A percentile compares a stretch with the other conserved stretches of the same genome.
Evolutionary conservation across 2,888 invertebrate genomes (phyloP).

Genomic region (Eutolmus rufibarbis): DNA sequence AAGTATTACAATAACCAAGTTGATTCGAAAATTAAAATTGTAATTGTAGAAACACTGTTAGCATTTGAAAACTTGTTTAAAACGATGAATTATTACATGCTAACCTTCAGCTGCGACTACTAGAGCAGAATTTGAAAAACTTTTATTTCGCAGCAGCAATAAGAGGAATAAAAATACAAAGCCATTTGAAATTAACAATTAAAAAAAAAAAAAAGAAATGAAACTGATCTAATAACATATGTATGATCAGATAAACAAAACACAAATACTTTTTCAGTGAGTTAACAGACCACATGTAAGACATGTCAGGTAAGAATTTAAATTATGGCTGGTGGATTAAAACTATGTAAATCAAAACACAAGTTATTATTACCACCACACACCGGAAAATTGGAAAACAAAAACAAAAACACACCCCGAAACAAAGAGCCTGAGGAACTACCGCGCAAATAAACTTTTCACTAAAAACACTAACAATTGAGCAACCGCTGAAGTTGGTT

Average conservation of each 20-base stretch:
- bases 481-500: background rate
- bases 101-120: too few species aligned
- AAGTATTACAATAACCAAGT: background rate
- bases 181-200: background rate
- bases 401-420: background rate
- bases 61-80: background rate
- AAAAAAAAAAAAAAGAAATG: background rate
- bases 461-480: background rate
- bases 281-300: background rate
- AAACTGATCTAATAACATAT: background rate
- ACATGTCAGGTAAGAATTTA: background rate
- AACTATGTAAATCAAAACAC: constrained; percentile 1
- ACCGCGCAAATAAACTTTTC: constrained; percentile 16
- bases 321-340: background rate
- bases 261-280: constrained; percentile 17
- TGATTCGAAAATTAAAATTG: too few species aligned
- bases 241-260: constrained; percentile 37
- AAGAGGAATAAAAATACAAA: background rate
- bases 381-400: background rate
- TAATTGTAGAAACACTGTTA: too few species aligned
- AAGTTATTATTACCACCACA: constrained; percentile 1
- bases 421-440: background rate
- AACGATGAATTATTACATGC: background rate
- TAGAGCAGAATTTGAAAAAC: background rate
- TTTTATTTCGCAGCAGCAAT: background rate